A percentile compares a stretch with the other conserved stretches of the same genome.
phyloP scores from a whole-genome alignment of 2,888 invertebrate species.

The Trachelus iudaicus region DNA sequence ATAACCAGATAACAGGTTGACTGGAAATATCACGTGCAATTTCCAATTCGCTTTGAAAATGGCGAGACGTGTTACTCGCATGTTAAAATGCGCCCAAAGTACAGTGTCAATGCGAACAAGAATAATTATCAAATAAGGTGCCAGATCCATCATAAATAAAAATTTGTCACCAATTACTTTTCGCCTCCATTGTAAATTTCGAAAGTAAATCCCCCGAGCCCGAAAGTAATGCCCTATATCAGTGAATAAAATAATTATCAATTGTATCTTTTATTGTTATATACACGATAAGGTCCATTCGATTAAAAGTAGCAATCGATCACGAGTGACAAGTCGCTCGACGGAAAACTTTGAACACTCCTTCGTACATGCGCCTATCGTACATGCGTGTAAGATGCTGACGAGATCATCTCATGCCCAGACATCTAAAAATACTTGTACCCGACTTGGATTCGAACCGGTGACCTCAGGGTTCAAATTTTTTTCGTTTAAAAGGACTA shows the following conservation, averaged over 20 bases:
- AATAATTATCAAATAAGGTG: neutral
- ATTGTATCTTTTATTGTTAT: neutral
- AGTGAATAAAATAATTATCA: neutral
- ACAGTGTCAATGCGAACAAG: neutral
- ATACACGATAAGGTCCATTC: neutral
- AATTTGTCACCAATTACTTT: neutral
- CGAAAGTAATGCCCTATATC: neutral
- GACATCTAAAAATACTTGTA: slow-evolving; percentile 3
- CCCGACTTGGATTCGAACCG: neutral
- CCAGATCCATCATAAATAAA: neutral
- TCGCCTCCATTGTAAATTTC: neutral
- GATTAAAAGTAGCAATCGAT: neutral
- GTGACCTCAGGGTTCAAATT: neutral
- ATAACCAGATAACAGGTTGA: neutral
- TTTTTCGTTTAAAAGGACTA: neutral
- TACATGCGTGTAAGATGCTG: neutral
- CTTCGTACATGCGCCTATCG: too few species aligned
- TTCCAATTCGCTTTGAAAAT: neutral
- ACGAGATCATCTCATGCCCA: neutral
- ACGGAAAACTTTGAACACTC: neutral
- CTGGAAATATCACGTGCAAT: neutral
- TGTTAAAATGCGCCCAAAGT: neutral
- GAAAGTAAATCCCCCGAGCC: neutral
- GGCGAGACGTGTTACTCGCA: neutral
- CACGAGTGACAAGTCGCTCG: neutral